Base-by-base conservation (phyloP, 2,888 invertebrate species). In the Eupsilia transversa region DNA sequence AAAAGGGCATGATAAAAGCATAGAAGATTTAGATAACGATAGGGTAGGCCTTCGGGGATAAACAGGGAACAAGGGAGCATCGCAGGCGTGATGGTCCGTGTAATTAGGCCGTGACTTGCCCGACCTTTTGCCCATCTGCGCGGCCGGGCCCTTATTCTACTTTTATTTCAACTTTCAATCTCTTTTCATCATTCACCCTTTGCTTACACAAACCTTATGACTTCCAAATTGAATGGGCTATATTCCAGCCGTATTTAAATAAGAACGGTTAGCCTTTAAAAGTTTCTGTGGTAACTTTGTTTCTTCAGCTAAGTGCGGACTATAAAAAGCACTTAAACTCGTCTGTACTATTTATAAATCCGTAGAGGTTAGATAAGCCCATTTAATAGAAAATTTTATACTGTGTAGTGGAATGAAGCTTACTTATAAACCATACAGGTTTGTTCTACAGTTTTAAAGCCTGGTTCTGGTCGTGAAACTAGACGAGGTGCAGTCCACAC, bases 41-140 rank as follows among this genome's bases (percentile, higher is more conserved):
- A 84, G 81, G 83, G 64, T 72, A 79, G 86, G 79, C 71, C 80
- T 81, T 81, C 65, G 68, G 78, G 83, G 77, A 80, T 79, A 69
- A 75, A 77, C 72, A 65, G 65, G 56, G 83, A 79, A 79, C 84
- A 83, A 87, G 84, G 81, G 87, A 83, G 77, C 82, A 80, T 86
- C 70, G 73, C 67, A 82, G 84, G 76, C 84, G 80, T 86, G 84
- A 84, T 87, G 86, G 82, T 33, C 86, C 88, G 87, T 88, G 87
- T 90, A 90, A 91, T 91, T 91, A 91, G 86, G 82, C 84, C 89
- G 81, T 87, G 89, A 89, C 89, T 88, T 79, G 86, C 73, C 73
- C 85, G 83, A 88, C 89, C 88, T 87, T 87, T 81, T 68, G 63
- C 79, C 83, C 86, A 82, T 86, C 87, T 81, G 74, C 75, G 68